Evolutionary conservation across 2,888 invertebrate genomes (phyloP), one percentile per base, ranked within the genome.

Genomic region (Dolomedes plantarius): DNA sequence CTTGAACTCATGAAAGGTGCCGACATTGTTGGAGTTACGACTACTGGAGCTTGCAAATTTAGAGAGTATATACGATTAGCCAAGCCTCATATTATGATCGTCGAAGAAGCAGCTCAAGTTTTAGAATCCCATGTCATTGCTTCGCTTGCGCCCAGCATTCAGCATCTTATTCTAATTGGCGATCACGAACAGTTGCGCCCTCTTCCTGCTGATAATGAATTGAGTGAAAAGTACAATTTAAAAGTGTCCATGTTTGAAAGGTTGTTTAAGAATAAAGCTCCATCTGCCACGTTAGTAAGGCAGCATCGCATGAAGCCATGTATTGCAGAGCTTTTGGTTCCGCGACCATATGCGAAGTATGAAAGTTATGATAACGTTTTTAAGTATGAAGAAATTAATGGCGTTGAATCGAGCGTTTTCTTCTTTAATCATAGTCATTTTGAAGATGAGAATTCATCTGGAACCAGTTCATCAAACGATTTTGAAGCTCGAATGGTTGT

Each of bases 21-120:
- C 13, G 90, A 93, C 50, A 93, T 95, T 1, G 92, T 96, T 29
- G 96, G 95, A 0, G 94, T 95, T 91, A 96, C 96, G 2, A 96
- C 96, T 0, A 94, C 95, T 0, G 94, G 94, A 27, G 96, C 96
- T 0, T 95, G 96, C 0, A 93, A 94, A 76, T 91, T 94, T 23
- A 94, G 94, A 88, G 92, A 93, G 0, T 91, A 95, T 5, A 91
- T 96, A 87, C 92, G 93, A 73, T 92, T 93, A 65, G 91, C 95
- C 0, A 91, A 92, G 77, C 93, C 94, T 5, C 93, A 94, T 87
- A 94, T 95, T 89, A 90, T 93, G 3, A 90, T 93, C n/a, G 95
- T 97, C 0, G 97, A 97, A 91, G 97, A 97, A 92, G 97, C 97
- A 0, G 97, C 96, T 0, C 96, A 97, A 92, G 95, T 97, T 0